A percentile compares a stretch with the other conserved stretches of the same genome.
These are phyloP conservation scores for Aphis gossypii DNA, from an alignment of 1,140 invertebrate species.

Conservation along the genomic window DNA sequence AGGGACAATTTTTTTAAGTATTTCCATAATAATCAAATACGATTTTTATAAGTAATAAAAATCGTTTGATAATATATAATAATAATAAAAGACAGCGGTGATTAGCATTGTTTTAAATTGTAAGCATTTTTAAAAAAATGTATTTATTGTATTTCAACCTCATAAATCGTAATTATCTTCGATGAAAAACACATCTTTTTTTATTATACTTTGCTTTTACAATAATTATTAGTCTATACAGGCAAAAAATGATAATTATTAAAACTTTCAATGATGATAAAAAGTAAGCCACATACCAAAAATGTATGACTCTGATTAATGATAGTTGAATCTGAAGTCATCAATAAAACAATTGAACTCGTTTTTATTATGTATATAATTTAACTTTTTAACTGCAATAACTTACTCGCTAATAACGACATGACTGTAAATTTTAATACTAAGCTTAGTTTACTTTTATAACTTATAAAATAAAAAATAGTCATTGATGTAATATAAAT, in stretches of 20 bases:
- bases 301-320: neutral
- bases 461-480: neutral
- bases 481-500: neutral
- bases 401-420: neutral
- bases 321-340: neutral
- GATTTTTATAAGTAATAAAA: too few species aligned
- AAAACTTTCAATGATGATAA: too few species aligned
- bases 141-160: neutral
- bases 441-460: neutral
- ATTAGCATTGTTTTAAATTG: too few species aligned
- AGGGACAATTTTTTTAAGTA: neutral
- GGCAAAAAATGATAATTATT: too few species aligned
- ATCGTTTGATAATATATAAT: too few species aligned
- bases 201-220: too few species aligned
- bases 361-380: too few species aligned
- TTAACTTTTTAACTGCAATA: too few species aligned
- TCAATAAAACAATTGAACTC: neutral
- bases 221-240: too few species aligned
- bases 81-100: too few species aligned
- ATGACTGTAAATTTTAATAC: neutral
- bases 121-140: too few species aligned
- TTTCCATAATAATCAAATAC: too few species aligned
- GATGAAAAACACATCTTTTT: neutral
- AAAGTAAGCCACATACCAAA: neutral
- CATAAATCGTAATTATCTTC: neutral